Base-by-base conservation (phyloP, 2,113 vertebrate genomes). In the Bos indicus region DNA sequence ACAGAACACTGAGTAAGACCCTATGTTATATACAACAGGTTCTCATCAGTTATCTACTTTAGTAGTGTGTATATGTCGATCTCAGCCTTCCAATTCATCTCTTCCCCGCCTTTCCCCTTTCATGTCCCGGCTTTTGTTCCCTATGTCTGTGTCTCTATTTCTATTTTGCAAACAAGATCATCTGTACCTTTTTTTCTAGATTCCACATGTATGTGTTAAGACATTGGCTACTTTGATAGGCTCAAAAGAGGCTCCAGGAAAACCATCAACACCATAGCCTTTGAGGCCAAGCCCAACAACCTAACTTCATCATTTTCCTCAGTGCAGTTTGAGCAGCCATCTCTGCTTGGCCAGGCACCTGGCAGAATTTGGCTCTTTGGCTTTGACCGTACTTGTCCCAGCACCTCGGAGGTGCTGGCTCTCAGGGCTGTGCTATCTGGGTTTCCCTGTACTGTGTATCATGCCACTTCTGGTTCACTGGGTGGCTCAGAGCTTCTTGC, bases 201-300 rank as follows among this genome's bases (percentile, higher is more conserved):
- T 74, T 40, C 67, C 36, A 74, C 36, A 40, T 40, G 21, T 40
- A 40, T 25, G 67, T 6, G 10, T 40, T 74, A 40, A 74, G 36
- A 74, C 11, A 74, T 36, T 99, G 98, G 99, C 99, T 97, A 99
- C 99, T 98, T 99, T 99, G 59, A 99, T 99, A 97, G 99, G 99
- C 99, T 99, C 99, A 98, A 99, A 99, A 77, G 99, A 99, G 15
- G 99, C 99, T 83, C 99, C 99, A 0, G 99, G 99, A 97, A 99
- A 99, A 96, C 99, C 99, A 81, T 99, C 99, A 30, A 99, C 99
- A 51, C 99, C 99, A 1, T 99, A 99, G 94, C 99, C 99, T 97
- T 99, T 99, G 97, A 99, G 99, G 96, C 99, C 99, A 0, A 99
- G 99, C 0, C 99, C 99, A 97, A 99, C 99, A 96, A 99, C 99